Evolutionary conservation across 2,113 vertebrate genomes (phyloP).

Genomic region (Prinia subflava): DNA sequence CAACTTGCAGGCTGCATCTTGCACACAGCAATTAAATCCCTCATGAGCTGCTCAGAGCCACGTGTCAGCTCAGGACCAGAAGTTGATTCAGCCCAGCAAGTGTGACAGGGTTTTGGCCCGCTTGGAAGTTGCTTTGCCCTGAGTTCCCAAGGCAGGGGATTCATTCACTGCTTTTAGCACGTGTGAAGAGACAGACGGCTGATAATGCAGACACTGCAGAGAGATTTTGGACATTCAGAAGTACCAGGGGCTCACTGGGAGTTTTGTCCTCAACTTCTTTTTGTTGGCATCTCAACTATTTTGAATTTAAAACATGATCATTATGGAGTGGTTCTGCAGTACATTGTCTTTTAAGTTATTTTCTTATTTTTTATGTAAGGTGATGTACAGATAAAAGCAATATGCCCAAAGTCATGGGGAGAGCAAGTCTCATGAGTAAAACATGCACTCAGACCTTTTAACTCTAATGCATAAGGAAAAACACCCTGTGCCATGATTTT

Average conservation of each 20-base stretch:
- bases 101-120: not conserved
- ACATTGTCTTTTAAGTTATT: not conserved
- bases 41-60: not conserved
- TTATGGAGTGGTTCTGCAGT: not conserved
- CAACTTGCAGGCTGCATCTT: not conserved
- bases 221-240: not conserved
- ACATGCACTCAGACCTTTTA: not conserved
- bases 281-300: not conserved
- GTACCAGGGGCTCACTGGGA: not conserved
- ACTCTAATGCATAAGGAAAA: not conserved
- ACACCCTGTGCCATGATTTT: not conserved
- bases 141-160: not conserved
- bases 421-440: not conserved
- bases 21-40: not conserved
- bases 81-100: not conserved
- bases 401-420: not conserved
- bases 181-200: not conserved
- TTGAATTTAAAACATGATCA: not conserved
- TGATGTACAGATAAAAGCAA: not conserved
- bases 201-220: not conserved
- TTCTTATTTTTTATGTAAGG: not conserved
- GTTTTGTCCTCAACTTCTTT: not conserved
- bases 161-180: not conserved
- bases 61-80: not conserved
- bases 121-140: not conserved